These are phyloP conservation scores for Phalanger gymnotis DNA, from an alignment of 2,797 vertebrate genomes.

Conservation along the genomic window DNA sequence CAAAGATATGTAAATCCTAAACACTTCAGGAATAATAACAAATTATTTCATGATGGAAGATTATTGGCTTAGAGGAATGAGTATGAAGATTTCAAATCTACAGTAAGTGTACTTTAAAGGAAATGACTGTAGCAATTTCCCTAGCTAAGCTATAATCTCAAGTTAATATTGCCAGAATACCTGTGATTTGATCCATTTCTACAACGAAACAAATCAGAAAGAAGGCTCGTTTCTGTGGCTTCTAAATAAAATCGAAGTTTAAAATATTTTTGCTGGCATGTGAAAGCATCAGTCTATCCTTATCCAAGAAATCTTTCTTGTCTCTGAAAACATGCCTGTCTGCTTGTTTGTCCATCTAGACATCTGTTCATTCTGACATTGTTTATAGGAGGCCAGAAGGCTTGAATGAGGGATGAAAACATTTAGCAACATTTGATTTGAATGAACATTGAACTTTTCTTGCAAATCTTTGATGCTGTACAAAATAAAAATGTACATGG, in stretches of 20 bases:
- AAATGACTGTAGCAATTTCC: constrained; percentile 46
- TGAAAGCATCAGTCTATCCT: background rate
- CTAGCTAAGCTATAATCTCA: constrained; percentile 33
- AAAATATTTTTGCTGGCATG: background rate
- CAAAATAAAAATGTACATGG: background rate
- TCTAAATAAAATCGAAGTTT: constrained; percentile 35
- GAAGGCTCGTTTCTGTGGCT: constrained; percentile 7
- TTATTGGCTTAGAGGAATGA: constrained; percentile 69
- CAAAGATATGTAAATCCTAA: constrained; percentile 75
- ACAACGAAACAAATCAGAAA: background rate
- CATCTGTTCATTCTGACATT: background rate
- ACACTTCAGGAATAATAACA: constrained; percentile 71
- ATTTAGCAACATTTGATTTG: background rate
- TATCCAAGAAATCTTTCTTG: background rate
- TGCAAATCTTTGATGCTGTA: background rate
- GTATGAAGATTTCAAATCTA: constrained; percentile 51
- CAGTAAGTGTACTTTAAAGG: constrained; percentile 41
- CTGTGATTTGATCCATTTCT: constrained; percentile 34
- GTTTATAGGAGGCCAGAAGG: background rate
- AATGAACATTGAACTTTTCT: background rate
- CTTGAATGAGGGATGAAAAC: background rate
- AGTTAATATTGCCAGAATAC: constrained; percentile 53
- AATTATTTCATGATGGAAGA: constrained; percentile 68
- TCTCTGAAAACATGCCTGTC: background rate
- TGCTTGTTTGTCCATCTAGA: background rate